Conservation (phyloP, 2,888 invertebrate genomes). For the Caenorhabditis macrosperma region DNA sequence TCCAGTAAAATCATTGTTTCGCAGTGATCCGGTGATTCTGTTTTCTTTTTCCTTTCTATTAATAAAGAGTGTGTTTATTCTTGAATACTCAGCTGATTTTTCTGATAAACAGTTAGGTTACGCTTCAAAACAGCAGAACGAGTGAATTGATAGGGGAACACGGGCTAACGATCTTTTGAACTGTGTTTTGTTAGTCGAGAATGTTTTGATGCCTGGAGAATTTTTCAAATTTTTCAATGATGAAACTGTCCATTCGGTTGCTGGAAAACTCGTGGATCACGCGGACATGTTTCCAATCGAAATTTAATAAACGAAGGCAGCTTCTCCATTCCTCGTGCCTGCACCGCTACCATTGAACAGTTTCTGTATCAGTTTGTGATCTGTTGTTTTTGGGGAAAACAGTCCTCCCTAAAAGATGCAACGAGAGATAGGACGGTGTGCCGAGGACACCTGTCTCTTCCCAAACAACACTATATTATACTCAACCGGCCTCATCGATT, state of each 20-base stretch:
- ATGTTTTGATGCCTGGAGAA: background rate
- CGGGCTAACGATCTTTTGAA: background rate
- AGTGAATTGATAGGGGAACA: background rate
- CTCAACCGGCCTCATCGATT: background rate
- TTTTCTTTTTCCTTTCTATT: background rate
- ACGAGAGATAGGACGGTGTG: constrained; percentile 43
- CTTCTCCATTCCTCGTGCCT: background rate
- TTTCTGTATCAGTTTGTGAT: constrained; percentile 5
- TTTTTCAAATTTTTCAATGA: background rate
- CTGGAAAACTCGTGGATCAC: no score
- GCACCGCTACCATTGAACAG: constrained; percentile 22
- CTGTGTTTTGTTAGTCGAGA: background rate
- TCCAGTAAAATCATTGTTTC: no score
- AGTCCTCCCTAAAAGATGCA: constrained; percentile 9
- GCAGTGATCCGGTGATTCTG: no score
- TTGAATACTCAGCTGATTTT: background rate
- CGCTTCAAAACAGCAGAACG: background rate
- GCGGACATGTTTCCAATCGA: no score
- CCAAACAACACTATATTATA: background rate
- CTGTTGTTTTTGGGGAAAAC: constrained; percentile 23
- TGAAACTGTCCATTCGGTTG: no score
- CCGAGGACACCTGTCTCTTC: constrained; percentile 5
- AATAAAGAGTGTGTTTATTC: no score
- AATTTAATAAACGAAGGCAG: no score
- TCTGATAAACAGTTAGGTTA: no score